Conservation (phyloP, 2,113 vertebrate species). For the Meriones unguiculatus region DNA sequence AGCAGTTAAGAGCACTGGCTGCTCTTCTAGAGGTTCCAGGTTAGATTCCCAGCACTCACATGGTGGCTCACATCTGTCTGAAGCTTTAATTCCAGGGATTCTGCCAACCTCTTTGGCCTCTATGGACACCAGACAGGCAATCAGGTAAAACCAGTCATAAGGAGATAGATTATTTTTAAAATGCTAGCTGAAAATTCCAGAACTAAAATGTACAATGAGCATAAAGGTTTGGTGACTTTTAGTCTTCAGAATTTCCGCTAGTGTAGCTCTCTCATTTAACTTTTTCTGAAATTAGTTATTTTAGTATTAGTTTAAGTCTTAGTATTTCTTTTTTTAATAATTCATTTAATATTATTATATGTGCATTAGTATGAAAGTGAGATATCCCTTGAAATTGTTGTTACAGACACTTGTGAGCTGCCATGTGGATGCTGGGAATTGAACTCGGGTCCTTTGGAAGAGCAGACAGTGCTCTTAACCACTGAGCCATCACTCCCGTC, state of each 20-base stretch:
- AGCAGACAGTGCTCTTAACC: too few relatives aligned
- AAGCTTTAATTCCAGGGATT: neutral
- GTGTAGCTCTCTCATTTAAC: neutral
- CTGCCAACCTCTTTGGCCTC: neutral
- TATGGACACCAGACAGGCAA: neutral
- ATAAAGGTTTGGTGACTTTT: slow-evolving; percentile 21
- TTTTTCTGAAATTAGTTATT: slow-evolving; percentile 6
- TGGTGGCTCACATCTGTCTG: neutral
- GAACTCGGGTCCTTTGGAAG: too few relatives aligned
- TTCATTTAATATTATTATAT: neutral
- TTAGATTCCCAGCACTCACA: neutral
- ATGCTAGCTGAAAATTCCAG: slow-evolving; percentile 25
- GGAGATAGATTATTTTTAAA: neutral
- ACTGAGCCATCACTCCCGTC: too few relatives aligned
- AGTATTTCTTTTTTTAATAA: too few relatives aligned
- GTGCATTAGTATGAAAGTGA: too few relatives aligned
- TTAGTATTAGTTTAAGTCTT: neutral
- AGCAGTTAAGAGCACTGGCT: neutral
- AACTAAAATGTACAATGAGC: slow-evolving; percentile 2
- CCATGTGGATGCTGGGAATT: too few relatives aligned
- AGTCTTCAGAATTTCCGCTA: neutral
- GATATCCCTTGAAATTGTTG: too few relatives aligned
- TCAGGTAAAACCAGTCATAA: neutral
- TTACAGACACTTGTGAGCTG: too few relatives aligned
- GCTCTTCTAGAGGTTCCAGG: neutral